These are phyloP conservation scores for Apis florea DNA, from an alignment of 1,140 invertebrate species.

Conservation along the genomic window DNA sequence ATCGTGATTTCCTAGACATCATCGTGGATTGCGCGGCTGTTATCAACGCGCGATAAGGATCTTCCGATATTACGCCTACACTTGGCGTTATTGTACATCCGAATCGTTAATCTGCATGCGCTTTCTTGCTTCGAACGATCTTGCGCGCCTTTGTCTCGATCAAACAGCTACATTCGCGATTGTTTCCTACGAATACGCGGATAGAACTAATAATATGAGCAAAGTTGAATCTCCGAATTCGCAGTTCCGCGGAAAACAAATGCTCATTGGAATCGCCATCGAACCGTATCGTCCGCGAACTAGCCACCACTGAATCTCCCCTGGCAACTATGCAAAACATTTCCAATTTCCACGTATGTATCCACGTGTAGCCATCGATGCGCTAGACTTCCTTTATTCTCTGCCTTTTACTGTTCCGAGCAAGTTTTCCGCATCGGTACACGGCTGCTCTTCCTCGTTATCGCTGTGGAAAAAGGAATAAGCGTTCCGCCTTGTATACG, in stretches of 20 bases:
- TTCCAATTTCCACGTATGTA: slow-evolving; percentile 65
- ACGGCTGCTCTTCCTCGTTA: slow-evolving; percentile 35
- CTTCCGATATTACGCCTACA: background rate
- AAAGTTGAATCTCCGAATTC: slow-evolving; percentile 1
- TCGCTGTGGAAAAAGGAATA: slow-evolving; percentile 23
- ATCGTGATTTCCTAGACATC: slow-evolving; percentile 22
- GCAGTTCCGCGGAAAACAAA: slow-evolving; percentile 12
- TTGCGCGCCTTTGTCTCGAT: background rate
- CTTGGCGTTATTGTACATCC: background rate
- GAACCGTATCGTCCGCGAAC: slow-evolving; percentile 34
- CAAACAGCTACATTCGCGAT: too few relatives aligned
- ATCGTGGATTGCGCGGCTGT: slow-evolving; percentile 17
- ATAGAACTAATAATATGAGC: slow-evolving; percentile 3
- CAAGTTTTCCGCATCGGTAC: slow-evolving; percentile 43
- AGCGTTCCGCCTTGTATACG: slow-evolving; percentile 1
- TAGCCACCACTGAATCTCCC: background rate
- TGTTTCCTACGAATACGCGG: too few relatives aligned
- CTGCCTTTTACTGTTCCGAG: slow-evolving; percentile 31
- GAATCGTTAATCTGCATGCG: background rate
- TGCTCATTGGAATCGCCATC: slow-evolving; percentile 4
- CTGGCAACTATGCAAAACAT: slow-evolving; percentile 64
- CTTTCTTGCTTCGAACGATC: too few relatives aligned
- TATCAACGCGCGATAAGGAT: background rate
- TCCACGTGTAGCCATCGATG: slow-evolving; percentile 33
- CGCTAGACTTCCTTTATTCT: slow-evolving; percentile 39